Percentiles rank a stretch among this genome's conserved stretches.
Conservation (phyloP, 2,797 vertebrate genomes). For the Acridotheres tristis region DNA sequence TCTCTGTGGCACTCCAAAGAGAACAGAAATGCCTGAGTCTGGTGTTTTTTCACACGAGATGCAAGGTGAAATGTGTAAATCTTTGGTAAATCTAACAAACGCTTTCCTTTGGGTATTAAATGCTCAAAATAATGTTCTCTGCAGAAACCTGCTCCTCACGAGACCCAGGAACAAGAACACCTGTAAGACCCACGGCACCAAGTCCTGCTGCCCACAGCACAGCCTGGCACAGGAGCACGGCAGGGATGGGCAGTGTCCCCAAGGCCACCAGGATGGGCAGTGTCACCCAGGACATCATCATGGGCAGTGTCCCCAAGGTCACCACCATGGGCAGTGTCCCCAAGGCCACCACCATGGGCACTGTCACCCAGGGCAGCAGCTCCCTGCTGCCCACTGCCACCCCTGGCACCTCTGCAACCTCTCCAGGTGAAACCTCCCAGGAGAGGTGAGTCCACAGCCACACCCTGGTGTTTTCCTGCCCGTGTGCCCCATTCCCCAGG, state of each 20-base stretch:
- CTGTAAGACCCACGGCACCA: neutral
- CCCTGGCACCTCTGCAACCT: neutral
- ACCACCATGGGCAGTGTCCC: neutral
- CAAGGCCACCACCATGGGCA: neutral
- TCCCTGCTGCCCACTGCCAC: neutral
- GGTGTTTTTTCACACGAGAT: rapidly evolving
- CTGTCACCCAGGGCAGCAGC: neutral
- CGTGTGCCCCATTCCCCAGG: rapidly evolving
- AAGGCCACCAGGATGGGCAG: neutral
- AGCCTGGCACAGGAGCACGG: neutral
- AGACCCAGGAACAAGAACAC: neutral
- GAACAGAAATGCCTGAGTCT: neutral
- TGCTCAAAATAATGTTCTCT: neutral
- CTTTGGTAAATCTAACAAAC: neutral
- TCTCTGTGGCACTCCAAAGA: neutral
- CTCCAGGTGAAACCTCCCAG: neutral
- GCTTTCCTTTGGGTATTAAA: rapidly evolving
- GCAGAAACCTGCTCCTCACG: neutral
- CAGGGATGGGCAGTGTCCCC: neutral
- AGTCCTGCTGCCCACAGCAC: neutral
- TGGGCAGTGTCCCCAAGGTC: neutral
- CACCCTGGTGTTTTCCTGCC: rapidly evolving
- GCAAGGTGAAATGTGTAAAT: rapidly evolving
- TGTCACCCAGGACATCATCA: neutral
- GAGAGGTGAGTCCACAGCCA: neutral